A percentile compares a stretch with the other conserved stretches of the same genome.
Conservation (phyloP, 2,888 invertebrate species). For the Alloplasta piceator region DNA sequence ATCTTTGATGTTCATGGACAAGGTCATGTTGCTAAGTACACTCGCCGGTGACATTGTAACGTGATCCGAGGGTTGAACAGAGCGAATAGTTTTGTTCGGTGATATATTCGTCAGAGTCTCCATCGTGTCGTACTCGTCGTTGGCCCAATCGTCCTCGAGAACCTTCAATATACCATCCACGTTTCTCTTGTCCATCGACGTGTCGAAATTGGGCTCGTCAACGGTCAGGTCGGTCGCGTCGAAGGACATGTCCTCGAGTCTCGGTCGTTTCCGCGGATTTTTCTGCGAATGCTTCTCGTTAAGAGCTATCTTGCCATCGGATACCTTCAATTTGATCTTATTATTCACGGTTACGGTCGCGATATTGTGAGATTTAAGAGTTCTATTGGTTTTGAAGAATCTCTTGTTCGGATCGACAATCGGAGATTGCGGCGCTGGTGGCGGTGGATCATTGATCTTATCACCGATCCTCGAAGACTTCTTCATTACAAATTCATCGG, state of each 20-base stretch:
- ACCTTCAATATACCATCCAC: conserved; percentile 79
- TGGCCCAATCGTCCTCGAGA: conserved; percentile 81
- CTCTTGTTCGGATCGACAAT: conserved; percentile 77
- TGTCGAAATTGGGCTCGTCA: conserved; percentile 78
- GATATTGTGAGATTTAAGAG: conserved; percentile 70
- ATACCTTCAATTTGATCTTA: conserved; percentile 81
- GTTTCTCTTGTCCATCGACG: conserved; percentile 73
- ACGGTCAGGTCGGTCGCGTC: conserved; percentile 80
- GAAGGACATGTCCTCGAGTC: conserved; percentile 70
- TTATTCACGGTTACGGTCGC: conserved; percentile 81
- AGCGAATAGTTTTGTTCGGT: conserved; percentile 69
- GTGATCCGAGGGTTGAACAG: conserved; percentile 47
- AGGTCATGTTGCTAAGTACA: conserved; percentile 84
- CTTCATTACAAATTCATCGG: background rate
- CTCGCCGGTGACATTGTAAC: conserved; percentile 84
- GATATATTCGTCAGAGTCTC: conserved; percentile 67
- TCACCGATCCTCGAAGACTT: background rate
- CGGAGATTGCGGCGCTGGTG: conserved; percentile 27
- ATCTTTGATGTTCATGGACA: conserved; percentile 84
- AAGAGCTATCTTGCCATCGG: conserved; percentile 78
- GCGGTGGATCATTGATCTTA: background rate
- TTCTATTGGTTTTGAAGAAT: conserved; percentile 83
- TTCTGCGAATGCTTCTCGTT: conserved; percentile 54
- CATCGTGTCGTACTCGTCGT: conserved; percentile 78
- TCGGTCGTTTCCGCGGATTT: conserved; percentile 68